Percentiles rank a stretch among this genome's conserved stretches.
Conservation (phyloP, 2,797 vertebrate species). For the Pagetopsis macropterus region DNA sequence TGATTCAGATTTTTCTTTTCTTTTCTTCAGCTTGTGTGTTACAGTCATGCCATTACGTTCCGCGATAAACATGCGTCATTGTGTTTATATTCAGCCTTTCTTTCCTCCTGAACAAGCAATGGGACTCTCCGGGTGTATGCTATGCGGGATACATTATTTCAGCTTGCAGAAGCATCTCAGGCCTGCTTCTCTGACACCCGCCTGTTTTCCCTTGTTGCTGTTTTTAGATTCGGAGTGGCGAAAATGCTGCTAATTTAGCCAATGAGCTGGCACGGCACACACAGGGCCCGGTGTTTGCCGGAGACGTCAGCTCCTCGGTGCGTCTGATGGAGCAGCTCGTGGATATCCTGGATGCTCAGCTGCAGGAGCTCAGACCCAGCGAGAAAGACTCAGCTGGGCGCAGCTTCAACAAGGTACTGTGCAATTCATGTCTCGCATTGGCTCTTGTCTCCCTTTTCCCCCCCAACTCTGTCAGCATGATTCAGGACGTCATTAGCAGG, state of each 20-base stretch:
- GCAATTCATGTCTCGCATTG: conserved; percentile 41
- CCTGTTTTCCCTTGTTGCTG: conserved; percentile 54
- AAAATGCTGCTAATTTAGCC: conserved; percentile 98
- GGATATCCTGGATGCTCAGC: conserved; percentile 97
- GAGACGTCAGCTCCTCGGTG: conserved; percentile 95
- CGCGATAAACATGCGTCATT: conserved; percentile 15
- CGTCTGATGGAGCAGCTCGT: conserved; percentile 98
- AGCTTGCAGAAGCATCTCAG: conserved; percentile 21
- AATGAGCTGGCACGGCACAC: conserved; percentile 98
- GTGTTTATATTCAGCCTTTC: conserved; percentile 17
- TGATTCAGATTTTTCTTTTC: neutral
- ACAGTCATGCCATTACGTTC: conserved; percentile 6
- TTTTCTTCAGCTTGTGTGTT: conserved; percentile 16
- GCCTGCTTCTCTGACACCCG: conserved; percentile 23
- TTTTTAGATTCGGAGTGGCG: conserved; percentile 94
- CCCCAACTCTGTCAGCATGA: conserved; percentile 44
- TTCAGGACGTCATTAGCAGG: conserved; percentile 65
- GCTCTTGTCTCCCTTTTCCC: conserved; percentile 34
- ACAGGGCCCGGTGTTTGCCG: conserved; percentile 94
- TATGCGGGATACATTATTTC: conserved; percentile 46
- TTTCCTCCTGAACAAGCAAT: conserved; percentile 19
- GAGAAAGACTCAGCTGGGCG: conserved; percentile 97
- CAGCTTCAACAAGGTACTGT: conserved; percentile 97
- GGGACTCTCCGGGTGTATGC: conserved; percentile 23
- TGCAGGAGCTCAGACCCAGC: conserved; percentile 93